These are phyloP conservation scores for Pollenia amentaria DNA, from an alignment of 2,888 invertebrate genomes.

Conservation along the genomic window DNA sequence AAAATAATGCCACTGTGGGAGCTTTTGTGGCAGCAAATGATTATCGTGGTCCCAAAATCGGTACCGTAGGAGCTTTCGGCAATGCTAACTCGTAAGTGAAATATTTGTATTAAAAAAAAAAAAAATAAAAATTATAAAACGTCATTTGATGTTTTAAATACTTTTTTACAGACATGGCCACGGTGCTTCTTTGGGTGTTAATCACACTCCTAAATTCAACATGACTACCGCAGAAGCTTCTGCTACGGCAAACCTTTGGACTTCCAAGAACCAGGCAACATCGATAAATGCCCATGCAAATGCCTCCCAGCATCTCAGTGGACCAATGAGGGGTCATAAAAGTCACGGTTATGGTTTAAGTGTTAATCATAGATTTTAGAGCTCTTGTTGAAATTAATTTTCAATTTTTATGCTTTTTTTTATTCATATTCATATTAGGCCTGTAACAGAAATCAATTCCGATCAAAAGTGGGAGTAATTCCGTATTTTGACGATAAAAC, in stretches of 20 bases:
- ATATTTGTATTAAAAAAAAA: background rate
- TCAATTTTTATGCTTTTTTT: too few species aligned
- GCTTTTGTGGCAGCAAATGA: constrained; percentile 62
- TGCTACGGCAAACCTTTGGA: constrained; percentile 78
- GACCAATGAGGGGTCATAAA: constrained; percentile 75
- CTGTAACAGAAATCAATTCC: too few species aligned
- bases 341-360: constrained; percentile 76
- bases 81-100: constrained; percentile 46
- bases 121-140: background rate
- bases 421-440: too few species aligned
- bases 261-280: constrained; percentile 77
- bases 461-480: too few species aligned
- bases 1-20: constrained; percentile 46
- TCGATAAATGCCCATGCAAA: constrained; percentile 78
- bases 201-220: constrained; percentile 78
- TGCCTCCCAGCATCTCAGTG: constrained; percentile 77
- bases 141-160: background rate
- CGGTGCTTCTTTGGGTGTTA: constrained; percentile 77
- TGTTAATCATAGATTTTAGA: constrained; percentile 77
- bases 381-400: background rate
- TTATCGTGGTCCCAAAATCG: constrained; percentile 47
- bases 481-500: too few species aligned
- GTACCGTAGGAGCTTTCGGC: constrained; percentile 50
- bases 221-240: constrained; percentile 77
- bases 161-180: constrained; percentile 75